Conservation (phyloP, 2,888 invertebrate species). For the Caenorhabditis drosophilae region DNA sequence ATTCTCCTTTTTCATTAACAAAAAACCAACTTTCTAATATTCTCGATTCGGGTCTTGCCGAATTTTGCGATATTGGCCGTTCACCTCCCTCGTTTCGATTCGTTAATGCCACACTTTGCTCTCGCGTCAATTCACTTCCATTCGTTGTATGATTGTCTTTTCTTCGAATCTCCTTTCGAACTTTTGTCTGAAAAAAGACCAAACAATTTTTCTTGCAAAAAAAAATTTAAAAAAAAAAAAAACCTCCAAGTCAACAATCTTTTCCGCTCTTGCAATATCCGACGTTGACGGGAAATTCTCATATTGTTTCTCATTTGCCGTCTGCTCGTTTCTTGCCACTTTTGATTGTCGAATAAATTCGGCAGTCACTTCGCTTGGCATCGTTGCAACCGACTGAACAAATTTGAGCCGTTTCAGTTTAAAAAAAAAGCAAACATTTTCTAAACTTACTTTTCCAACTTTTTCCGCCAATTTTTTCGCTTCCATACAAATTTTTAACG, state of each 20-base stretch:
- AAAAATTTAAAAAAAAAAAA: too few relatives aligned
- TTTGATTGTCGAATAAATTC: constrained; percentile 6
- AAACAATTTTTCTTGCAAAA: constrained; percentile 3
- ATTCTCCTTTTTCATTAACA: too few relatives aligned
- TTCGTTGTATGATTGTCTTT: neutral
- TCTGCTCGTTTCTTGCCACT: constrained; percentile 1
- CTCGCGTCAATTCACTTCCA: neutral
- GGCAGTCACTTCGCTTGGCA: constrained; percentile 19
- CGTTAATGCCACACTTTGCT: neutral
- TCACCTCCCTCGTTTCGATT: too few relatives aligned
- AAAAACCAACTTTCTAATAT: constrained; percentile 1
- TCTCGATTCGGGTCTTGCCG: neutral
- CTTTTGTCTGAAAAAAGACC: neutral
- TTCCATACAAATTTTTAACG: constrained; percentile 18
- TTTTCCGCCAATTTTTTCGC: constrained; percentile 9
- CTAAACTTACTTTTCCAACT: constrained; percentile 10
- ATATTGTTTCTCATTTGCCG: constrained; percentile 25
- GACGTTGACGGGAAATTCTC: constrained; percentile 27
- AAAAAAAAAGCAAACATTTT: neutral
- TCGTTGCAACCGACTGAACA: constrained; percentile 5
- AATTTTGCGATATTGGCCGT: neutral
- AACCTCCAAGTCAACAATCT: constrained; percentile 20
- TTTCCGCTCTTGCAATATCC: constrained; percentile 26
- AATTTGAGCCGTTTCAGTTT: neutral
- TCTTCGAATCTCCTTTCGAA: neutral